phyloP scores from a whole-genome alignment of 1,140 invertebrate genomes.

The Drosophila prosaltans region DNA sequence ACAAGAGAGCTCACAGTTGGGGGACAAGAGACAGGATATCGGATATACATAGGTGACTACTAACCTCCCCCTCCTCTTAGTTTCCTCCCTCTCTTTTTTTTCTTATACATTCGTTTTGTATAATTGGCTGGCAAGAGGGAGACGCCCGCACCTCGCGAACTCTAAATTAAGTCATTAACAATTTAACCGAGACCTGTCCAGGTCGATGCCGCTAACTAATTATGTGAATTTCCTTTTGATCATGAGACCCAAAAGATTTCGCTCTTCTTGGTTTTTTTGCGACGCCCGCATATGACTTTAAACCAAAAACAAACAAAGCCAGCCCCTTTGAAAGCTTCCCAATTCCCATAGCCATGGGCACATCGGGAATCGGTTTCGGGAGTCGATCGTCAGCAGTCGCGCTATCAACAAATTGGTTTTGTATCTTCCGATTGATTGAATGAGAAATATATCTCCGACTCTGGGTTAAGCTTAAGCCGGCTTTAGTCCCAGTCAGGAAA shows the following conservation, averaged over 20 bases:
- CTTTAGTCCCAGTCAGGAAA: conserved; percentile 56
- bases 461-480: conserved; percentile 25
- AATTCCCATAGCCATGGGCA: conserved; percentile 53
- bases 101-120: conserved; percentile 10
- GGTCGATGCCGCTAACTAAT: conserved; percentile 67
- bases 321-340: conserved; percentile 56
- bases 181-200: conserved; percentile 68
- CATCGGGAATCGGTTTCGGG: conserved; percentile 25
- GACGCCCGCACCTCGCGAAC: conserved; percentile 65
- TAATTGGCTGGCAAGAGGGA: conserved; percentile 57
- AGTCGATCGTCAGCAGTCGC: conserved; percentile 65
- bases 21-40: conserved; percentile 59
- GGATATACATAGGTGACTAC: background rate
- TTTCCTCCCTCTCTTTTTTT: background rate
- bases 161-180: conserved; percentile 82
- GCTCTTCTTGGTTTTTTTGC: conserved; percentile 20
- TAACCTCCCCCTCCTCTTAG: background rate
- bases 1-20: conserved; percentile 59
- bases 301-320: conserved; percentile 67
- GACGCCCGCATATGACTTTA: conserved; percentile 69
- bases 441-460: conserved; percentile 38
- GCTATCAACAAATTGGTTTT: conserved; percentile 79
- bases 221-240: conserved; percentile 82
- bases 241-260: conserved; percentile 29
- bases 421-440: conserved; percentile 76